Evolutionary conservation across 1,140 invertebrate species (phyloP).

Genomic region (Nephotettix cincticeps): DNA sequence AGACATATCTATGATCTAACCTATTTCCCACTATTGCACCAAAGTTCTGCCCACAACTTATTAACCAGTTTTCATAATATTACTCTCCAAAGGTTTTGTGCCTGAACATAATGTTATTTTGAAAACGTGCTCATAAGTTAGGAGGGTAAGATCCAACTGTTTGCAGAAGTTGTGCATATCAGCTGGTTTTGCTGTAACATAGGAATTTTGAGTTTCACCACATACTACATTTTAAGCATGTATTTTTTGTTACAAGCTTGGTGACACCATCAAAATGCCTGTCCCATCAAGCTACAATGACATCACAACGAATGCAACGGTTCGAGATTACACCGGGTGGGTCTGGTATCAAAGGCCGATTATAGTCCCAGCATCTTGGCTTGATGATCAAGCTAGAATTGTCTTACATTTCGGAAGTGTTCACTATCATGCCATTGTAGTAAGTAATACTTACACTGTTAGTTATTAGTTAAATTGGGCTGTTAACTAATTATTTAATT

Average conservation of each 20-base stretch:
- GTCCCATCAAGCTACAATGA: constrained; percentile 97
- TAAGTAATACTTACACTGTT: too few relatives aligned
- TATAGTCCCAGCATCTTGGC: constrained; percentile 49
- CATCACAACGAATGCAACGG: constrained; percentile 73
- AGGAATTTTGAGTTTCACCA: too few relatives aligned
- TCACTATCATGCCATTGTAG: constrained; percentile 53
- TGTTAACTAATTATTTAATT: too few relatives aligned
- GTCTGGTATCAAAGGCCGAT: constrained; percentile 53
- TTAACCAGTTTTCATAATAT: not conserved
- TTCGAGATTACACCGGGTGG: constrained; percentile 85
- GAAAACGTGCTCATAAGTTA: not conserved
- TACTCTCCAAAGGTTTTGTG: not conserved
- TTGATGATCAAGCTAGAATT: constrained; percentile 42
- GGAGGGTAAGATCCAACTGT: not conserved
- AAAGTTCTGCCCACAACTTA: too few relatives aligned
- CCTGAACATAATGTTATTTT: not conserved
- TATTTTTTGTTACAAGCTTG: constrained; percentile 50
- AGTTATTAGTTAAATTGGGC: too few relatives aligned
- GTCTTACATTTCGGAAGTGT: constrained; percentile 54
- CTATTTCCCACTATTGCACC: too few relatives aligned
- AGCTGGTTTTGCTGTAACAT: not conserved
- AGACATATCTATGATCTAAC: too few relatives aligned
- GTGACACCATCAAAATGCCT: constrained; percentile 59
- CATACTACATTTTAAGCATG: too few relatives aligned
- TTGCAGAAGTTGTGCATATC: not conserved